These are phyloP conservation scores for Disparrhopalites patrizii DNA, from an alignment of 2,888 invertebrate genomes.

Conservation along the genomic window DNA sequence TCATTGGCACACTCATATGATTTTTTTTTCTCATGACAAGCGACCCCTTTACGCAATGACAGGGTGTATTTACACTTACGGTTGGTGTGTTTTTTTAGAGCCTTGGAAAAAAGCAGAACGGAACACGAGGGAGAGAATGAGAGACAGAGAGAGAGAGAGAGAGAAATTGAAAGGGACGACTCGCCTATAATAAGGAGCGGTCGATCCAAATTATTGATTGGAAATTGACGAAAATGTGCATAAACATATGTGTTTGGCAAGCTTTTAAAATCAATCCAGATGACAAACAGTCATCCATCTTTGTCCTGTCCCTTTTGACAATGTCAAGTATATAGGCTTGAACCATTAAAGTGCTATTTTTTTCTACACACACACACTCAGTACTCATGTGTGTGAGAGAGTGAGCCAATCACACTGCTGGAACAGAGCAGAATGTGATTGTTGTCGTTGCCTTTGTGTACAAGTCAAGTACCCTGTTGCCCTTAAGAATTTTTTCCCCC, in stretches of 20 bases:
- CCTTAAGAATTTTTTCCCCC: no score
- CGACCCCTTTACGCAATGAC: neutral
- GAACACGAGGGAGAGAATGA: constrained; percentile 4
- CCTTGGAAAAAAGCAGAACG: constrained; percentile 26
- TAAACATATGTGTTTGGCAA: constrained; percentile 36
- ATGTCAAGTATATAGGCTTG: constrained; percentile 32
- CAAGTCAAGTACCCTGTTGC: no score
- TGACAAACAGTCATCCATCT: constrained; percentile 40
- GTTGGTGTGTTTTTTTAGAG: neutral
- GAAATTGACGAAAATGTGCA: constrained; percentile 35
- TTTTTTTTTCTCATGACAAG: no score
- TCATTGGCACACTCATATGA: no score
- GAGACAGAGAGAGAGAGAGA: neutral
- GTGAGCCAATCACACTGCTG: no score
- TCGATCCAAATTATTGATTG: constrained; percentile 37
- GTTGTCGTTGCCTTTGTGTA: no score
- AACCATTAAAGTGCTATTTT: constrained; percentile 32
- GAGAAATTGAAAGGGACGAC: no score
- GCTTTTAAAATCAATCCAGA: constrained; percentile 42
- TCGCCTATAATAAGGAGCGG: constrained; percentile 19
- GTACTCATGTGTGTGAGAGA: no score
- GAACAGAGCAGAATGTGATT: no score
- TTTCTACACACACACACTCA: constrained; percentile 8
- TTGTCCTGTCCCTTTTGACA: constrained; percentile 33
- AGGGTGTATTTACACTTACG: neutral